A percentile compares a stretch with the other conserved stretches of the same genome.
Evolutionary conservation across 2,888 invertebrate genomes (phyloP).

Genomic region (Cerastis rubricosa): DNA sequence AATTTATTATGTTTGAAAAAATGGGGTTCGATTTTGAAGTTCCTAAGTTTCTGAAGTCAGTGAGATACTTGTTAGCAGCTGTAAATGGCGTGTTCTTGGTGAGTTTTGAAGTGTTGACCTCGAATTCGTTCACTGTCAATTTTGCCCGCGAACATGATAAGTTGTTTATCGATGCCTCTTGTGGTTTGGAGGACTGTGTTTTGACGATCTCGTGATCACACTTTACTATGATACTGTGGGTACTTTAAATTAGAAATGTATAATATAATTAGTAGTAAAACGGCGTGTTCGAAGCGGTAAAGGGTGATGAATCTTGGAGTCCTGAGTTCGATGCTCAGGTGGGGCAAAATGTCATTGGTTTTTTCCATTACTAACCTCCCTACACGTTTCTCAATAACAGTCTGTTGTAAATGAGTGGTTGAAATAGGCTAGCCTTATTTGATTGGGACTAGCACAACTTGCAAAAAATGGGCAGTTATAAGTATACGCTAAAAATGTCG

Average conservation of each 20-base stretch:
- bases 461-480: not conserved
- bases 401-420: not conserved
- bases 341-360: not conserved
- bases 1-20: constrained; percentile 48
- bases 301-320: no score
- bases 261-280: not conserved
- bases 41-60: constrained; percentile 85
- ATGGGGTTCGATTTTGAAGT: constrained; percentile 77
- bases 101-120: constrained; percentile 70
- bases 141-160: constrained; percentile 17
- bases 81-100: constrained; percentile 95
- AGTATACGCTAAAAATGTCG: no score
- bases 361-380: not conserved
- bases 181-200: constrained; percentile 15
- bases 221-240: not conserved
- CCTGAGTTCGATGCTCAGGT: not conserved
- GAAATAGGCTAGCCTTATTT: not conserved
- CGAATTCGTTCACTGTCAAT: constrained; percentile 32
- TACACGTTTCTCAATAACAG: not conserved
- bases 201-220: constrained; percentile 52
- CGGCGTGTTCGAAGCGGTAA: not conserved
- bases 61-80: constrained; percentile 93
- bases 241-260: not conserved
- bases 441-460: not conserved
- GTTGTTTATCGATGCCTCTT: constrained; percentile 30